Percentiles rank a stretch among this genome's conserved stretches.
phyloP scores from a whole-genome alignment of 2,113 vertebrate species.

The Myotis davidii region DNA sequence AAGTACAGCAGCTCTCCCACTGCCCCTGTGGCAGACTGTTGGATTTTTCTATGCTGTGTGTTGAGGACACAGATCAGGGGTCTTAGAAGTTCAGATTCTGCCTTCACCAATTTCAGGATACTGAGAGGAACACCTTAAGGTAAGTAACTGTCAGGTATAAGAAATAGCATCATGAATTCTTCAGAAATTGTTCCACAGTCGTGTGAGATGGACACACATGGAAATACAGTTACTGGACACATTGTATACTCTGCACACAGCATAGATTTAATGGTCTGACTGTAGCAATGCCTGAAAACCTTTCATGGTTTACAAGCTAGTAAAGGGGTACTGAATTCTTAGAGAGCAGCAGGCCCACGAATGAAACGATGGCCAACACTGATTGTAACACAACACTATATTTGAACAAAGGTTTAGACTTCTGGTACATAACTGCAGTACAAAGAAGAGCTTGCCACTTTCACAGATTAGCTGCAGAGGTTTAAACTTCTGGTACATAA shows the following conservation, averaged over 20 bases:
- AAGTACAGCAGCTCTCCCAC: slow-evolving; percentile 60
- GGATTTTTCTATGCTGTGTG: slow-evolving; percentile 65
- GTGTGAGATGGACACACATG: slow-evolving; percentile 64
- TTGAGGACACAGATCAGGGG: slow-evolving; percentile 44
- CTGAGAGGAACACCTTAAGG: slow-evolving; percentile 19
- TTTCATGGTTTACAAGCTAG: slow-evolving; percentile 45
- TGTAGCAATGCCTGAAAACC: slow-evolving; percentile 64
- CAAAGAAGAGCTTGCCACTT: slow-evolving; percentile 71
- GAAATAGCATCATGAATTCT: slow-evolving; percentile 72
- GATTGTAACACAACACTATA: slow-evolving; percentile 68
- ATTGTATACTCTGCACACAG: slow-evolving; percentile 64
- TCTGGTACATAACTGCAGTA: slow-evolving; percentile 51
- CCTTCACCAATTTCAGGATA: slow-evolving; percentile 31
- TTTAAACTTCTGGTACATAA: slow-evolving; percentile 61
- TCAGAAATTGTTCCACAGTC: slow-evolving; percentile 63
- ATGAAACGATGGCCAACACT: slow-evolving; percentile 61
- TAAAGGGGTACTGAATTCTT: slow-evolving; percentile 69
- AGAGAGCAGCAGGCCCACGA: slow-evolving; percentile 65
- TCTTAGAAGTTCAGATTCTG: slow-evolving; percentile 63
- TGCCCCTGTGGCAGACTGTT: slow-evolving; percentile 56
- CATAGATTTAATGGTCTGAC: slow-evolving; percentile 66
- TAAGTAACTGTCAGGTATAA: slow-evolving; percentile 64
- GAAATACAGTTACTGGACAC: slow-evolving; percentile 69
- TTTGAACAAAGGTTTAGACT: slow-evolving; percentile 71
- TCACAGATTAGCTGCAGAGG: slow-evolving; percentile 72